Evolutionary conservation across 2,113 vertebrate genomes (phyloP).

Genomic region (Silurus meridionalis): DNA sequence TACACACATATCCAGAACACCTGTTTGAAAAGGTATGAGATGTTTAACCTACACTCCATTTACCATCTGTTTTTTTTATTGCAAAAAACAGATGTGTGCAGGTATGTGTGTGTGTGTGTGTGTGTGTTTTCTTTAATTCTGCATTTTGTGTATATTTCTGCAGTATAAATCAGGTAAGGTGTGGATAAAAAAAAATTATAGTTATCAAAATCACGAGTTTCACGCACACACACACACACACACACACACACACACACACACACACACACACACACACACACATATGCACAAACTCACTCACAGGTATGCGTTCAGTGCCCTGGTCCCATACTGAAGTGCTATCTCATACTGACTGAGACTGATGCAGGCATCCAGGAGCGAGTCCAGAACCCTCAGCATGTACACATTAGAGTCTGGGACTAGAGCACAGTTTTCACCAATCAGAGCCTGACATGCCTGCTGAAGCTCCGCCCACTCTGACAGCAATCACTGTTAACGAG

Average conservation of each 20-base stretch:
- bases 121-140: too few relatives aligned
- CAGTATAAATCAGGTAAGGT: too few relatives aligned
- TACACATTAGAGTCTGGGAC: conserved; percentile 88
- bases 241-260: not conserved
- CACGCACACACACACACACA: not conserved
- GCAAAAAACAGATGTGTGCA: too few relatives aligned
- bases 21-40: not conserved
- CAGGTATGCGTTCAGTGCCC: conserved; percentile 84
- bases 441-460: conserved; percentile 68
- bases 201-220: too few relatives aligned
- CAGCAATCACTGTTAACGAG: conserved; percentile 67
- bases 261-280: not conserved
- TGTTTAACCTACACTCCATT: not conserved
- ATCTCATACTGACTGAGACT: conserved; percentile 79
- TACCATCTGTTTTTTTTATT: not conserved
- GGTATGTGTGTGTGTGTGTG: too few relatives aligned
- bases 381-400: conserved; percentile 83
- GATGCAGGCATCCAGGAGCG: conserved; percentile 85
- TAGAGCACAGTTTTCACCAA: conserved; percentile 57
- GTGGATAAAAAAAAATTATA: too few relatives aligned
- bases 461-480: conserved; percentile 81
- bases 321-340: conserved; percentile 76
- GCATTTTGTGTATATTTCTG: too few relatives aligned
- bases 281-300: conserved; percentile 60
- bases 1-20: not conserved